A percentile compares a stretch with the other conserved stretches of the same genome.
These are phyloP conservation scores for Suncus etruscus DNA, from an alignment of 2,113 vertebrate species.

Conservation along the genomic window DNA sequence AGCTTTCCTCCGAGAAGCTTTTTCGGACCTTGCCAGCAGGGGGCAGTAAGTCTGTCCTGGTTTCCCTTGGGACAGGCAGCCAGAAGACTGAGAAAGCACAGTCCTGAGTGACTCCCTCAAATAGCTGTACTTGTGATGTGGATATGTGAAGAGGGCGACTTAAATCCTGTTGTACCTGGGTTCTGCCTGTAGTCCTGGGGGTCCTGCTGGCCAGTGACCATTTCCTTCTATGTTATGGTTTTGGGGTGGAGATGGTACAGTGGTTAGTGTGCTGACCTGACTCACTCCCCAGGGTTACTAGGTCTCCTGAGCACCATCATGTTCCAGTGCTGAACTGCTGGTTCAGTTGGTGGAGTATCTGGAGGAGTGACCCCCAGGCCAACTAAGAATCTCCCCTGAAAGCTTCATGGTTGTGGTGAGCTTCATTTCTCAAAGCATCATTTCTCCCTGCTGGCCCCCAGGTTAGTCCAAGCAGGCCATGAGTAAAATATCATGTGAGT, in stretches of 20 bases:
- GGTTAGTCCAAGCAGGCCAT: too few species aligned
- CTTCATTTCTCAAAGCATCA: too few species aligned
- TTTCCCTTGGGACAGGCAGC: not conserved
- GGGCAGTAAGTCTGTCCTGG: not conserved
- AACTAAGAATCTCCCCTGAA: too few species aligned
- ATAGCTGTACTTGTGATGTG: not conserved
- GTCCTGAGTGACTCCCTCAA: not conserved
- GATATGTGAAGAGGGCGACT: not conserved
- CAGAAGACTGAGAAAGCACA: not conserved
- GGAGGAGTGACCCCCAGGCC: too few species aligned
- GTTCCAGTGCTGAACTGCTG: too few species aligned
- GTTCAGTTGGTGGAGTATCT: too few species aligned
- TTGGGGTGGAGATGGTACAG: not conserved
- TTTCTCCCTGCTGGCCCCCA: too few species aligned
- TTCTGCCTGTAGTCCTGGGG: not conserved
- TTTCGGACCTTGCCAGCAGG: not conserved
- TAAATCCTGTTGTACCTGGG: not conserved
- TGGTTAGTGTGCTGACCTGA: too few species aligned
- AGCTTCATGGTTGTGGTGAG: too few species aligned
- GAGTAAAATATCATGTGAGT: too few species aligned
- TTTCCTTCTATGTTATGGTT: not conserved
- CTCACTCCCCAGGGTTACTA: too few species aligned
- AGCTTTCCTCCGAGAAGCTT: constrained; percentile 5
- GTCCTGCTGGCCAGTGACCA: not conserved
- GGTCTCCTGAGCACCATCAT: too few species aligned